Evolutionary conservation across 2,113 vertebrate species (phyloP).

Genomic region (Corydoras sp.): DNA sequence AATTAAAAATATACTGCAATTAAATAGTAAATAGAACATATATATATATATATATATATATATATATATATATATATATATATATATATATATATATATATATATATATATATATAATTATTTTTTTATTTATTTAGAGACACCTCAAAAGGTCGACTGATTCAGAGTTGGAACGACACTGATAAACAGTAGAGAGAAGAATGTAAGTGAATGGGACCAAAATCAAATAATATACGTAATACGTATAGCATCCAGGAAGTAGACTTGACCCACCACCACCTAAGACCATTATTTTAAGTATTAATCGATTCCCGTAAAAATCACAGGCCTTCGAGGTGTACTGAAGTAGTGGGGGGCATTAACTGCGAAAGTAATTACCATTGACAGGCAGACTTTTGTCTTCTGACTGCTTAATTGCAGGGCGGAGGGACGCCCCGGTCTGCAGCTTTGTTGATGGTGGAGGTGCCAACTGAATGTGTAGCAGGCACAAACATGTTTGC

Average conservation of each 20-base stretch:
- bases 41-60: too few relatives aligned
- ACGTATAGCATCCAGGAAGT: neutral
- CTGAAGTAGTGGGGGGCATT: neutral
- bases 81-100: too few relatives aligned
- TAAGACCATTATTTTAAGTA: slow-evolving; percentile 9
- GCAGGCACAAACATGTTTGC: slow-evolving; percentile 45
- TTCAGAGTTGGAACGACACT: too few relatives aligned
- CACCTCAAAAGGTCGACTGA: too few relatives aligned
- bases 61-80: too few relatives aligned
- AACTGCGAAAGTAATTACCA: slow-evolving; percentile 31
- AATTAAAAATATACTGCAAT: too few relatives aligned
- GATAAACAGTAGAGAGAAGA: too few relatives aligned
- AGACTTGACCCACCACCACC: neutral
- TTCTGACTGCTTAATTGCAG: slow-evolving; percentile 46
- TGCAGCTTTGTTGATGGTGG: slow-evolving; percentile 41
- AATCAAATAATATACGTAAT: too few relatives aligned
- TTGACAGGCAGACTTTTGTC: slow-evolving; percentile 41
- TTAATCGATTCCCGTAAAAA: slow-evolving; percentile 6
- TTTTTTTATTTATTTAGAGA: too few relatives aligned
- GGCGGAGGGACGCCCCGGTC: slow-evolving; percentile 38
- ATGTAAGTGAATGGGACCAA: too few relatives aligned
- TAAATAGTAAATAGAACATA: too few relatives aligned
- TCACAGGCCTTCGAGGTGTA: neutral
- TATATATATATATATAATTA: too few relatives aligned
- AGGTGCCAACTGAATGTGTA: slow-evolving; percentile 28